Evolutionary conservation across 2,888 invertebrate species (phyloP), one percentile per base, ranked within the genome.

Genomic region (Watsonalla binaria): DNA sequence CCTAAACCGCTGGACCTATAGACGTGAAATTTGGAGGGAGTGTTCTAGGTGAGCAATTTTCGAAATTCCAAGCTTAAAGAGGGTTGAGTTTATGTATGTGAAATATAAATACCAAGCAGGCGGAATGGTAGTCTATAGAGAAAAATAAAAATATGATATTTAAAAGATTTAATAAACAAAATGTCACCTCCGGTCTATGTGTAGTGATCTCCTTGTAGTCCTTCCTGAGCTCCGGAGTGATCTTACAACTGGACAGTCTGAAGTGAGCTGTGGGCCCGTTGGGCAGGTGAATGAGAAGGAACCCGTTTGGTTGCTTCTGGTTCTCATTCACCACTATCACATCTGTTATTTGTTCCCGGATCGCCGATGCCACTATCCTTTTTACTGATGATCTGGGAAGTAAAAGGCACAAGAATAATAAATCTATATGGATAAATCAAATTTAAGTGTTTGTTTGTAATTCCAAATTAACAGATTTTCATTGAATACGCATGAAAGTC

Each of bases 181-280:
- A 24, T 47, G 15, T 46, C 60, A 93, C 93, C 92, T 99, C 99
- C 0, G 99, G 99, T 39, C 96, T 92, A 80, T 99, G 98, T 46
- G 92, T 92, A 0, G 96, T 96, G 54, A 98, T 95, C 79, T 97
- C 96, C 72, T 94, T 95, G 72, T 95, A 94, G 72, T 93, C 93
- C 60, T 94, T 93, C 62, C 94, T 94, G 48, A 98, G 92, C 69
- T 98, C 97, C 24, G 96, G 94, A 0, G 97, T 97, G 51, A 98
- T 94, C 79, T 95, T 96, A 0, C 99, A 96, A 82, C 96, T 98
- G 68, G 97, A 97, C 15, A 99, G 81, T 78, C 97, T 96, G 81
- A 99, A 99, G 82, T 98, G 96, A 13, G 98, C 98, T 0, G 99
- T 99, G 0, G 99, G 99, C 0, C 99, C 99, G 64, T 97, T 94